phyloP scores from a whole-genome alignment of 2,113 vertebrate genomes.

The Alosa alosa region DNA sequence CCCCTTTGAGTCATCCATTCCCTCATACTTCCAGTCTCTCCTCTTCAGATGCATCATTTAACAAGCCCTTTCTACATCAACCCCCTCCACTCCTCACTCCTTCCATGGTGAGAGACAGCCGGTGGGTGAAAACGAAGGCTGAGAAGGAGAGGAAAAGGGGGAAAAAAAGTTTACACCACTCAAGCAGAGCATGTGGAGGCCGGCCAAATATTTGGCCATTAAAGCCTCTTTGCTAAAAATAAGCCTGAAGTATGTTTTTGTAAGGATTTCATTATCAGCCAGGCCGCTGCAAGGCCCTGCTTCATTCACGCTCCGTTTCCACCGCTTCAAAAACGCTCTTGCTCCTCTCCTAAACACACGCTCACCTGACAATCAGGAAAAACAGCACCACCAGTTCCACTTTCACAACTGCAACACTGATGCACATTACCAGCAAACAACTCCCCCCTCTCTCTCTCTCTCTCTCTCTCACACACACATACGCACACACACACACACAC shows the following conservation, averaged over 20 bases:
- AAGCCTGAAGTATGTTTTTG: slow-evolving; percentile 65
- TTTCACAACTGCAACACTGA: neutral
- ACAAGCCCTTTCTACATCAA: neutral
- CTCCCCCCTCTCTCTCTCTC: too few relatives aligned
- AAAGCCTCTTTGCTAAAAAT: slow-evolving; percentile 56
- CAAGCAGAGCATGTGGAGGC: slow-evolving; percentile 55
- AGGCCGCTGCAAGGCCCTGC: slow-evolving; percentile 12
- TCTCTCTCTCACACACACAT: neutral
- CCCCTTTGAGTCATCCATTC: neutral
- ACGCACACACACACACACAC: neutral
- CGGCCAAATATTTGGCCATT: slow-evolving; percentile 62
- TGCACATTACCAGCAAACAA: neutral
- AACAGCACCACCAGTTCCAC: neutral
- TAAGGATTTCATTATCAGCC: slow-evolving; percentile 57
- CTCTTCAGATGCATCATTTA: neutral
- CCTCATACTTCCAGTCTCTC: neutral
- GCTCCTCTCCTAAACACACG: slow-evolving; percentile 15
- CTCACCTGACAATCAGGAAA: slow-evolving; percentile 26
- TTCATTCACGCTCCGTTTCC: slow-evolving; percentile 57
- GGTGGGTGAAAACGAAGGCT: neutral
- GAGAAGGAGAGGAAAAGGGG: neutral
- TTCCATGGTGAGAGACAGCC: neutral
- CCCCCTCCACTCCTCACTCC: neutral
- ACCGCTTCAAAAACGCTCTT: slow-evolving; percentile 13
- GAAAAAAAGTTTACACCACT: slow-evolving; percentile 51